A percentile compares a stretch with the other conserved stretches of the same genome.
Evolutionary conservation across 2,113 vertebrate genomes (phyloP).

Genomic region (Dinomys branickii): DNA sequence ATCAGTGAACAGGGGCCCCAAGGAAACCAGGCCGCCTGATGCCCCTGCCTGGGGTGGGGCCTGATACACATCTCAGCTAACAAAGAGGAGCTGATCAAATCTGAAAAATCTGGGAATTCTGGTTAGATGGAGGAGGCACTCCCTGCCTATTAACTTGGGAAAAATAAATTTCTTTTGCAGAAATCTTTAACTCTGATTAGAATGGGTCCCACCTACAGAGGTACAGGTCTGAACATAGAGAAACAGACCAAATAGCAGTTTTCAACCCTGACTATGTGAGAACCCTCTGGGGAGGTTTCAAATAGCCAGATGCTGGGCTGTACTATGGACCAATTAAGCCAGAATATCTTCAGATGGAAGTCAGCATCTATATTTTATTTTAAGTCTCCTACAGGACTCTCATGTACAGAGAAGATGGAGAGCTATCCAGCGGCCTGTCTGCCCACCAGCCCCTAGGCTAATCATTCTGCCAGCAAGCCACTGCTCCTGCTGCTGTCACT

Average conservation of each 20-base stretch:
- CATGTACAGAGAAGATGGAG: neutral
- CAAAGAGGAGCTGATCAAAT: neutral
- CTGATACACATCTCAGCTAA: neutral
- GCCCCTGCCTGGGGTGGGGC: too few relatives aligned
- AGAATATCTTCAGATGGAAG: neutral
- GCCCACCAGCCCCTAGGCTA: neutral
- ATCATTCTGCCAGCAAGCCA: neutral
- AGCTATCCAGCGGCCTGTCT: neutral
- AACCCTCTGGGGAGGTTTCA: neutral
- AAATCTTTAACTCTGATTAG: neutral
- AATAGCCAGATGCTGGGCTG: neutral
- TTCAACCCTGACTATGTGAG: neutral
- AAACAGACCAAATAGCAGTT: neutral
- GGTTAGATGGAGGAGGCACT: neutral
- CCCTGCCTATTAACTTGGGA: neutral
- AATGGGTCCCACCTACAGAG: neutral
- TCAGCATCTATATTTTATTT: neutral
- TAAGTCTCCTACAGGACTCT: neutral
- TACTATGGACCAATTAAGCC: neutral
- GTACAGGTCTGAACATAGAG: neutral
- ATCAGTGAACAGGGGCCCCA: neutral
- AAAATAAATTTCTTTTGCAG: neutral
- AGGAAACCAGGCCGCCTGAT: neutral
- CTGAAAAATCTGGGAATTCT: neutral
- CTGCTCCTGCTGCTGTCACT: neutral